Evolutionary conservation across 1,140 invertebrate genomes (phyloP), one percentile per base, ranked within the genome.

Genomic region (Parapsyche elsis): DNA sequence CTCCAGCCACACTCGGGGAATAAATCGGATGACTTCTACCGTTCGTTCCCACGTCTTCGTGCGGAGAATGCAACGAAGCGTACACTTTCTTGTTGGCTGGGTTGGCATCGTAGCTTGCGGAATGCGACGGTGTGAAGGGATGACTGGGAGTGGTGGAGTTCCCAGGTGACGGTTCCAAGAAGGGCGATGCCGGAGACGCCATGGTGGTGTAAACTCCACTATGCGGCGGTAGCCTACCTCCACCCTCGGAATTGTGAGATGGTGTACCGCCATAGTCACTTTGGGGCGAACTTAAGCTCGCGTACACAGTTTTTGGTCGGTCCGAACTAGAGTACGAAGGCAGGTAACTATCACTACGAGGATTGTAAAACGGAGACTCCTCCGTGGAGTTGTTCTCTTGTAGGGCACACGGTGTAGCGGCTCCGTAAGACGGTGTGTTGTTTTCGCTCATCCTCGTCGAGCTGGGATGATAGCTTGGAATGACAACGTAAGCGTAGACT

Each of bases 401-500:
- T 7, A 87, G 86, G 59, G 88, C 88, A 84, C 86, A 88, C 1
- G 88, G 88, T 45, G 88, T 89, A 16, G 87, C 87, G 14, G 88
- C 87, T 9, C 87, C 88, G 83, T 87, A 87, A 0, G 87, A 87
- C 0, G 87, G 87, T 67, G 88, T 87, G 81, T 88, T 87, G 83
- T 88, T 87, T 26, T 78, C 80, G 59, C 79, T 80, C 80, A 76
- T 79, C 16, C 78, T 76, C 14, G 78, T 64, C 19, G 44, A 74
- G 81, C 87, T 88, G n/a, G 88, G 88, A 57, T 87, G 85, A 83
- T 91, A 91, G n/a, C 89, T 89, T 0, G 91, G 90, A 67, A 88
- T 90, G 4, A 85, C 81, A 53, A 89, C 89, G 0, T 91, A 90
- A 9, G 90, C 90, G 83, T 92, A 92, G 80, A 91, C 89, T 5